phyloP scores from a whole-genome alignment of 1,140 invertebrate species.

The Heterodera carotae region DNA sequence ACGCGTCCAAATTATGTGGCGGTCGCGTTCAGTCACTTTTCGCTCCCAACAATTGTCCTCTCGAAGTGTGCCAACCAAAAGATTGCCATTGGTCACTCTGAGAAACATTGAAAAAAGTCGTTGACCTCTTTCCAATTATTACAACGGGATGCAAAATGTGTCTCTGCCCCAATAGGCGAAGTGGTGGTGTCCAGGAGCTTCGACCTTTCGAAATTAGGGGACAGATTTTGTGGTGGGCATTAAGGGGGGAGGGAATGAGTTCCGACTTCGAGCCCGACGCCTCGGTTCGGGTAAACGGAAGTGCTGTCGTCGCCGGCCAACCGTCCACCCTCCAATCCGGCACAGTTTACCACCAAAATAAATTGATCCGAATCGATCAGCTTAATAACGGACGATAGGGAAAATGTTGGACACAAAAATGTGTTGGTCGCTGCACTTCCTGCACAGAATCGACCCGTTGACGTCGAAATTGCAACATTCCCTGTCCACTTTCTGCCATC shows the following conservation, averaged over 20 bases:
- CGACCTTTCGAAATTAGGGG: conserved; percentile 16
- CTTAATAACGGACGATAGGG: conserved; percentile 13
- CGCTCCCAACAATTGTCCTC: conserved; percentile 73
- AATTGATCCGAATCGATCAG: conserved; percentile 46
- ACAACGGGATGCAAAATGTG: conserved; percentile 63
- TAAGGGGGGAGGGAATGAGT: not conserved
- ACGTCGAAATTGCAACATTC: conserved; percentile 16
- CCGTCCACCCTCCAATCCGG: conserved; percentile 54
- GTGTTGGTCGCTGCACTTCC: conserved; percentile 12
- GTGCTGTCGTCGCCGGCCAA: conserved; percentile 52
- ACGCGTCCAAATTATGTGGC: conserved; percentile 72
- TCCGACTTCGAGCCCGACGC: conserved; percentile 51
- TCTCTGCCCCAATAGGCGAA: conserved; percentile 59
- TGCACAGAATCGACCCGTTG: conserved; percentile 31
- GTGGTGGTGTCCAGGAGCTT: conserved; percentile 41
- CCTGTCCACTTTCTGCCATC: not conserved
- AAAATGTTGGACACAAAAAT: not conserved
- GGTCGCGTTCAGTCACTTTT: conserved; percentile 70
- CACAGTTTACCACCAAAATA: conserved; percentile 58
- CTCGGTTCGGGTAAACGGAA: conserved; percentile 53
- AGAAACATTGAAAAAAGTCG: conserved; percentile 18
- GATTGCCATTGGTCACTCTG: conserved; percentile 43
- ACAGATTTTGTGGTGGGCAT: too few species aligned
- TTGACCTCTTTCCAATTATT: not conserved
- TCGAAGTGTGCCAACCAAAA: conserved; percentile 73